Evolutionary conservation across 1,140 invertebrate species (phyloP), one percentile per base, ranked within the genome.

Genomic region (Bombyx mori): DNA sequence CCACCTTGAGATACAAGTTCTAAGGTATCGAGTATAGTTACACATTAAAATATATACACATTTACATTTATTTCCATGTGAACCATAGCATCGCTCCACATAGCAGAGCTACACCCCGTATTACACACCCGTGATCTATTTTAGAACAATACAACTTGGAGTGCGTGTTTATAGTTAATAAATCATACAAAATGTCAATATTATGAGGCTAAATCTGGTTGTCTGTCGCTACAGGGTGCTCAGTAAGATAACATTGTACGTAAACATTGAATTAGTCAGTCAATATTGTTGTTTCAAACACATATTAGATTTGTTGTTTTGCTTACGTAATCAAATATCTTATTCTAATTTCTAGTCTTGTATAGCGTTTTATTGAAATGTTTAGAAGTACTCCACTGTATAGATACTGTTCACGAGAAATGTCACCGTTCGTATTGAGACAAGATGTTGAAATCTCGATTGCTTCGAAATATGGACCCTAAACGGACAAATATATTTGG

Each of bases 171-270:
- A 77, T 75, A 72, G 71, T 81, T 75, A 71, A 79, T 81, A 77
- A 81, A 81, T 81, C 76, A 77, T 72, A 56, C 49, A 42, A 65
- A 65, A 65, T 67, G 77, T 79, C 77, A 74, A 79, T 79, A 77
- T 56, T 68, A 64, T 61, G 62, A 57, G 54, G 59, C 57, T 68
- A 65, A 66, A 61, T 68, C 60, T 58, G 58, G 58, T 60, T 57
- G 50, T 61, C 54, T 18, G 58, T 47, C 51, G 65, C 61, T 62
- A 55, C 57, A 35, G 43, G 60, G 60, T 46, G 52, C 43, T 42
- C 49, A 44, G 12, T 26, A 46, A 60, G 18, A 35, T 51, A 51
- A 51, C 26, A 22, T 51, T 9, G 49, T 35, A 35, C 26, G 26
- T 35, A 51, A 46, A 59, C 54, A 63, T 59, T 57, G 49, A 57